These are phyloP conservation scores for Limnephilus auricula DNA, from an alignment of 2,888 invertebrate genomes.

Conservation along the genomic window DNA sequence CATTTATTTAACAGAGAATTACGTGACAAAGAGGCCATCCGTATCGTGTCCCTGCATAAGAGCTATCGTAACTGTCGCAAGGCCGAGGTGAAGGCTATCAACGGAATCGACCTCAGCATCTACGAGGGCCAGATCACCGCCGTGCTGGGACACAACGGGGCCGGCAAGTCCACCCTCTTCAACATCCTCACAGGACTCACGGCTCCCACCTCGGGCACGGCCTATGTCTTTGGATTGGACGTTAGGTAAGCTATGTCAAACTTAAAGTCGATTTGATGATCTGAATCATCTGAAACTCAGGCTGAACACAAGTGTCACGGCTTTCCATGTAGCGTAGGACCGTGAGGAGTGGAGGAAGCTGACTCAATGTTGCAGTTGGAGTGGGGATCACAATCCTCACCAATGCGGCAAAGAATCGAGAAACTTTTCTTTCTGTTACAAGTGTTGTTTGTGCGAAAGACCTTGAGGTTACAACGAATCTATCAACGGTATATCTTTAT, in stretches of 20 bases:
- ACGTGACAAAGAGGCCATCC: constrained; percentile 85
- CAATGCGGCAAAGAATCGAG: too few relatives aligned
- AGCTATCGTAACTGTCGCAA: constrained; percentile 84
- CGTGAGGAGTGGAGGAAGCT: too few relatives aligned
- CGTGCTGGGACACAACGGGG: constrained; percentile 91
- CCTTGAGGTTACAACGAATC: too few relatives aligned
- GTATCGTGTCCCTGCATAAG: constrained; percentile 85
- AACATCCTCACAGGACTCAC: constrained; percentile 91
- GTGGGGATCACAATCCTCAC: too few relatives aligned
- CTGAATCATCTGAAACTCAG: too few relatives aligned
- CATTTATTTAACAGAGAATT: constrained; percentile 76
- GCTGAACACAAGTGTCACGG: too few relatives aligned
- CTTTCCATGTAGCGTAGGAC: too few relatives aligned
- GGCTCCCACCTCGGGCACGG: constrained; percentile 84
- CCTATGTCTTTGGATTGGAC: constrained; percentile 86
- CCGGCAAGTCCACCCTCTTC: constrained; percentile 91
- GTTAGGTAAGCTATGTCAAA: constrained; percentile 75
- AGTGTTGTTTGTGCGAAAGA: too few relatives aligned
- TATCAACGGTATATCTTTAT: too few relatives aligned
- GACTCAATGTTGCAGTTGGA: too few relatives aligned
- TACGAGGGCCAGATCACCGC: constrained; percentile 93
- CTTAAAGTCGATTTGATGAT: too few relatives aligned
- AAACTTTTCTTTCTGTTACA: too few relatives aligned
- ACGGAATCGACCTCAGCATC: constrained; percentile 87
- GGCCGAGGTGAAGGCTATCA: constrained; percentile 84